These are phyloP conservation scores for Danaus melanippus DNA, from an alignment of 1,140 invertebrate genomes.

Conservation along the genomic window DNA sequence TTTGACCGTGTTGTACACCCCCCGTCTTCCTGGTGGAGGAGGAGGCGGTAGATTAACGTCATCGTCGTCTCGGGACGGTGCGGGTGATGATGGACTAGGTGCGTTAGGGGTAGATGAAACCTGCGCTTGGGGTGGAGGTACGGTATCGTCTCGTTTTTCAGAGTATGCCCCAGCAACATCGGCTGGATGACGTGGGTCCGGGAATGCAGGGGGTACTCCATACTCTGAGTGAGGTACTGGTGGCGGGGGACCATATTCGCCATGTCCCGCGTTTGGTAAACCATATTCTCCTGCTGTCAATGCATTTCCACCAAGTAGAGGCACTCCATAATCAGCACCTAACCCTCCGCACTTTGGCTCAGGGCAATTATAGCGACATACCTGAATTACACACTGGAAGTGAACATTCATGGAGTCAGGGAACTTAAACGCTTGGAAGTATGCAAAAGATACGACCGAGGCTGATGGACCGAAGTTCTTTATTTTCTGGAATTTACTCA, in stretches of 20 bases:
- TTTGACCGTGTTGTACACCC: slow-evolving; percentile 85
- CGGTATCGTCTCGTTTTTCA: slow-evolving; percentile 84
- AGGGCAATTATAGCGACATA: slow-evolving; percentile 93
- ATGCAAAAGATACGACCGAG: slow-evolving; percentile 93
- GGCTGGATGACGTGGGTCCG: slow-evolving; percentile 86
- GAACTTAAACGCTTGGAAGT: slow-evolving; percentile 98
- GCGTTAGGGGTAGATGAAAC: slow-evolving; percentile 78
- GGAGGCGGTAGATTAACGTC: slow-evolving; percentile 83
- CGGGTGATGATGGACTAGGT: slow-evolving; percentile 78
- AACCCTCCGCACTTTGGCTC: slow-evolving; percentile 88
- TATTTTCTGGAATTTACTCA: slow-evolving; percentile 96
- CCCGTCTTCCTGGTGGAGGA: slow-evolving; percentile 82
- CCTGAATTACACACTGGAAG: slow-evolving; percentile 97
- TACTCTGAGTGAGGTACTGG: slow-evolving; percentile 75
- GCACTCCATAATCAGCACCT: slow-evolving; percentile 79
- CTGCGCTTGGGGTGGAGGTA: slow-evolving; percentile 84
- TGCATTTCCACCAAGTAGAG: slow-evolving; percentile 74
- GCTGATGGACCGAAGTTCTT: slow-evolving; percentile 96
- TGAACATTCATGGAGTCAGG: slow-evolving; percentile 97
- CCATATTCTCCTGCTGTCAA: slow-evolving; percentile 78
- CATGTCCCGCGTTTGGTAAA: slow-evolving; percentile 74
- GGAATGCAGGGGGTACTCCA: slow-evolving; percentile 82
- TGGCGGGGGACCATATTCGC: slow-evolving; percentile 80
- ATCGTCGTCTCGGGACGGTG: slow-evolving; percentile 66
- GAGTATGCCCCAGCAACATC: slow-evolving; percentile 85